Conservation (phyloP, 64 coral and sea anemone genomes). For the Montipora capricornis region DNA sequence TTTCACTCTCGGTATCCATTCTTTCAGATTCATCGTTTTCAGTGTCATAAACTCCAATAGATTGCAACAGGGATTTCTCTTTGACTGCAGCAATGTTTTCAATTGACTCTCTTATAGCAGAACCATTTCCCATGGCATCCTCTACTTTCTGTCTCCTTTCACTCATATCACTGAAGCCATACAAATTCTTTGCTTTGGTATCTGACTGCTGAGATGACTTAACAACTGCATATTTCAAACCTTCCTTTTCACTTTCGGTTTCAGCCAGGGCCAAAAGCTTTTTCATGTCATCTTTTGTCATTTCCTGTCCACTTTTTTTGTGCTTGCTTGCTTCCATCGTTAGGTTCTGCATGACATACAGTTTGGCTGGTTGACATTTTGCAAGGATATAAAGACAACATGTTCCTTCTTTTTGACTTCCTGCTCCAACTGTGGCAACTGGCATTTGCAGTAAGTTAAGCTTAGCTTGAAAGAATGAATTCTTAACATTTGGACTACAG, state of each 20-base stretch:
- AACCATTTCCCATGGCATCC: slow-evolving; percentile 35
- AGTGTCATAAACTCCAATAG: slow-evolving; percentile 13
- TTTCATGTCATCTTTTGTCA: no score
- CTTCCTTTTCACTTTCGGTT: slow-evolving; percentile 1
- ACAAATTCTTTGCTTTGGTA: no score
- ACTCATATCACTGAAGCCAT: no score
- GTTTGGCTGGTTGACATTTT: no score
- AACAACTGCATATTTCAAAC: not conserved
- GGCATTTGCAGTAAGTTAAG: no score
- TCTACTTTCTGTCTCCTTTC: slow-evolving; percentile 26
- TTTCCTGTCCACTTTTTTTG: no score
- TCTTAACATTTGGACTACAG: not conserved
- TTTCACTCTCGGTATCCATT: not conserved
- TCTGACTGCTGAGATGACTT: not conserved
- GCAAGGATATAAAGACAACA: no score
- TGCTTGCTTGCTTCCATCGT: no score
- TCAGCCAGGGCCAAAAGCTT: not conserved
- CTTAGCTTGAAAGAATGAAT: no score
- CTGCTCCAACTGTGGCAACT: no score
- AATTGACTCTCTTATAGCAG: slow-evolving; percentile 56
- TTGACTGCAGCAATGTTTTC: slow-evolving; percentile 61
- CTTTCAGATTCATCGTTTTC: not conserved
- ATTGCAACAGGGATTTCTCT: slow-evolving; percentile 39
- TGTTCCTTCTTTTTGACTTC: no score
- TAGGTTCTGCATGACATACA: no score